A percentile compares a stretch with the other conserved stretches of the same genome.
Conservation (phyloP, 64 coral and sea anemone genomes). For the Trachythela sp. region DNA sequence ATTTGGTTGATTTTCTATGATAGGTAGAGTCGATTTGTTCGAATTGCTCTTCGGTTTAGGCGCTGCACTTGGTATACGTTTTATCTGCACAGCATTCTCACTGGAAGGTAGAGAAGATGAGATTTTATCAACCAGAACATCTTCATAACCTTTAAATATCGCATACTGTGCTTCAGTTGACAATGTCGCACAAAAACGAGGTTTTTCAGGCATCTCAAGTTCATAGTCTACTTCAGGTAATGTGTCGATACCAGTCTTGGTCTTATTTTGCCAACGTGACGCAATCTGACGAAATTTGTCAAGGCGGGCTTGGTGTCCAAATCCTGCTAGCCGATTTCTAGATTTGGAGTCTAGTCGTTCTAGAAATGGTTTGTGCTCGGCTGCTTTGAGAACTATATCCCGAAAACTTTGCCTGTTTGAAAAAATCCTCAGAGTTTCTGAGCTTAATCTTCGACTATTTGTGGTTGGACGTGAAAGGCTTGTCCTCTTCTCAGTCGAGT, state of each 20-base stretch:
- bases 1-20: background rate
- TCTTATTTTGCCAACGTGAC: background rate
- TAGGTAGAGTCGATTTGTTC: background rate
- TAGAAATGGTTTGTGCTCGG: background rate
- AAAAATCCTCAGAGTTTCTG: background rate
- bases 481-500: background rate
- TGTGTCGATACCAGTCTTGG: background rate
- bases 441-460: background rate
- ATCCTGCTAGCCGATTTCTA: background rate
- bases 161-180: background rate
- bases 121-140: background rate
- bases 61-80: background rate
- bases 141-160: conserved; percentile 7
- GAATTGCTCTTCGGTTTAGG: background rate
- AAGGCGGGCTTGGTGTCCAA: background rate
- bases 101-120: background rate
- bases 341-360: background rate
- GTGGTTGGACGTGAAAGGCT: background rate
- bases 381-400: background rate
- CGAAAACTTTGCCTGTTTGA: conserved; percentile 15
- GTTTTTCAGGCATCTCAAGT: background rate
- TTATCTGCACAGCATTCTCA: background rate
- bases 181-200: background rate
- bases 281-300: background rate
- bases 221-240: background rate